Percentiles rank a stretch among this genome's conserved stretches.
These are phyloP conservation scores for Drosophila seclusa DNA, from an alignment of 2,888 invertebrate genomes.

Conservation along the genomic window DNA sequence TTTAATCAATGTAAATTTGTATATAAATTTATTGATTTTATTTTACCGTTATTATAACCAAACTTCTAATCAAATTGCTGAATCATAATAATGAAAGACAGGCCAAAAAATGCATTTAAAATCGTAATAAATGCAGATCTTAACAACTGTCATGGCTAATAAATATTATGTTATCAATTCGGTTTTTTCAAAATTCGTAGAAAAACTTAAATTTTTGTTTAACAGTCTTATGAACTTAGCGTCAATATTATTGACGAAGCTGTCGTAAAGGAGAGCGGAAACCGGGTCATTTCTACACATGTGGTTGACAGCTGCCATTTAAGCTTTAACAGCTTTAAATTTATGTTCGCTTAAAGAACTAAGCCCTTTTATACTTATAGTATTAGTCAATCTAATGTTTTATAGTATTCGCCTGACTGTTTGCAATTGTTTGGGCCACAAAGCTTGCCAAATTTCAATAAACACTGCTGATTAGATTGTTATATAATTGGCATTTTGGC, in stretches of 20 bases:
- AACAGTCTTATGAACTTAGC: background rate
- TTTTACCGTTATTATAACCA: background rate
- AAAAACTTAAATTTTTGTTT: no score
- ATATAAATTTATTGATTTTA: background rate
- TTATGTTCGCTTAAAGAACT: background rate
- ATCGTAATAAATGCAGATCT: no score
- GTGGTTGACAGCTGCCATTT: background rate
- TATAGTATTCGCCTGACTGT: background rate
- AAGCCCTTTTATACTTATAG: background rate
- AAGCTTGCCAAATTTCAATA: slow-evolving; percentile 41
- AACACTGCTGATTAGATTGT: background rate
- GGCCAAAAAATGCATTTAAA: no score
- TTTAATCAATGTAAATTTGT: no score
- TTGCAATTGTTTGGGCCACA: background rate
- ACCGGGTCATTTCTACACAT: background rate
- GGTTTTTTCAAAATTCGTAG: no score
- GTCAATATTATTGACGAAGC: background rate
- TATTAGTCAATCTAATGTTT: slow-evolving; percentile 10
- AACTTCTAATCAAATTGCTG: background rate
- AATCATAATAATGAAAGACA: background rate
- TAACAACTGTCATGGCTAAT: no score
- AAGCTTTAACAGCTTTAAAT: background rate
- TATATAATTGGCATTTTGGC: slow-evolving; percentile 15
- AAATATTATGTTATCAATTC: no score
- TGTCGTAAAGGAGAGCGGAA: accelerated